Evolutionary conservation across 2,888 invertebrate genomes (phyloP), one percentile per base, ranked within the genome.

Genomic region (Torymus tubicola): DNA sequence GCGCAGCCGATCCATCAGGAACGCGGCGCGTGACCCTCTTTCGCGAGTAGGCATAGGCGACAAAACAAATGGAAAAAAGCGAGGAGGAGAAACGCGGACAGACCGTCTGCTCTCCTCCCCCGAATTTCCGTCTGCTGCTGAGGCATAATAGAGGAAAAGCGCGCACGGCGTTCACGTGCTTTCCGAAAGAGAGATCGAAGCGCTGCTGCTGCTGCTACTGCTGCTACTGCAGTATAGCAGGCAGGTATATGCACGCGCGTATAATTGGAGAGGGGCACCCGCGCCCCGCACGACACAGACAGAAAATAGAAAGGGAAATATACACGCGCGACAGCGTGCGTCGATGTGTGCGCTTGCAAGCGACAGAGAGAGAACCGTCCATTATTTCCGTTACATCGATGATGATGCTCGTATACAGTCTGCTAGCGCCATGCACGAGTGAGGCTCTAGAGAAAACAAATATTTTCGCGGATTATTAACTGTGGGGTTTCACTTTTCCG

Each of bases 261-360:
- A 31, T 31, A 31, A 31, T 31, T 31, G 31, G 57, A 16, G 24
- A 58, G 61, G 53, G n/a, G 52, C 58, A 70, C 74, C 61, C 64
- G 50, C 78, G 55, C 60, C n/a, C 24, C 31, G 31, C 31, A 8
- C 18, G 67, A 14, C 42, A n/a, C 24, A 65, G 64, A 64, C 50
- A 64, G 74, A 74, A 74, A 78, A 78, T 78, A 78, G 72, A 74
- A 53, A 67, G 42, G 14, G 67, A 31, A 14, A 70, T n/a, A 72
- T 14, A 63, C 24, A 4, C 31, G 63, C 31, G 31, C 16, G 42
- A 31, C 31, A 5, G 31, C 31, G 5, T 31, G 31, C 5, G 31
- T 31, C 3, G 0, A 31, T 31, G 31, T 21, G 21, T 21, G 21
- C 21, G 21, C 31, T 31, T 31, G 31, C 31, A 31, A 31, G 5